These are phyloP conservation scores for Alviniconcha strummeri DNA, from an alignment of 2,888 invertebrate genomes.

Conservation along the genomic window DNA sequence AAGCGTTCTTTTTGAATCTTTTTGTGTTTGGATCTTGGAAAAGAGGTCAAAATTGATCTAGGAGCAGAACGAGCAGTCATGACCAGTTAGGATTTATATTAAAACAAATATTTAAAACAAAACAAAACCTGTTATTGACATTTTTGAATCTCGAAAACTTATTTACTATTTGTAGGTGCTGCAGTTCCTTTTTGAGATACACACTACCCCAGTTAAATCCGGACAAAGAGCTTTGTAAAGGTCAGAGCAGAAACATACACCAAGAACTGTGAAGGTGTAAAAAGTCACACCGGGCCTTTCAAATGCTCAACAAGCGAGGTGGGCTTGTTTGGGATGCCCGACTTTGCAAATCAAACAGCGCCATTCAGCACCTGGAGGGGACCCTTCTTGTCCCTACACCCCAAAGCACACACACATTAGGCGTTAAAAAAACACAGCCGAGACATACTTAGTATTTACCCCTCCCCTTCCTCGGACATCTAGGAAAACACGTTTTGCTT, in stretches of 20 bases:
- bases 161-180: too few relatives aligned
- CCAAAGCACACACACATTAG: background rate
- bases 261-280: background rate
- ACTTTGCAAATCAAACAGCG: background rate
- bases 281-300: constrained; percentile 2
- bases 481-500: constrained; percentile 9
- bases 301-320: background rate
- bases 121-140: too few relatives aligned
- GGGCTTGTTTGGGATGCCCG: constrained; percentile 3
- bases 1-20: too few relatives aligned
- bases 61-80: too few relatives aligned
- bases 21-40: too few relatives aligned
- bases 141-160: too few relatives aligned
- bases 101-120: too few relatives aligned
- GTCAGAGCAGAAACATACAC: background rate
- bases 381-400: background rate
- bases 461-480: background rate
- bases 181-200: too few relatives aligned
- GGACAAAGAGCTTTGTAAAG: background rate
- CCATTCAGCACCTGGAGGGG: background rate
- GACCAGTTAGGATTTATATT: too few relatives aligned
- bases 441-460: background rate
- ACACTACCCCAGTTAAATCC: too few relatives aligned
- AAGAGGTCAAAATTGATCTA: too few relatives aligned
- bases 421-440: background rate